These are phyloP conservation scores for Tipula confusa DNA, from an alignment of 2,888 invertebrate genomes.

Conservation along the genomic window DNA sequence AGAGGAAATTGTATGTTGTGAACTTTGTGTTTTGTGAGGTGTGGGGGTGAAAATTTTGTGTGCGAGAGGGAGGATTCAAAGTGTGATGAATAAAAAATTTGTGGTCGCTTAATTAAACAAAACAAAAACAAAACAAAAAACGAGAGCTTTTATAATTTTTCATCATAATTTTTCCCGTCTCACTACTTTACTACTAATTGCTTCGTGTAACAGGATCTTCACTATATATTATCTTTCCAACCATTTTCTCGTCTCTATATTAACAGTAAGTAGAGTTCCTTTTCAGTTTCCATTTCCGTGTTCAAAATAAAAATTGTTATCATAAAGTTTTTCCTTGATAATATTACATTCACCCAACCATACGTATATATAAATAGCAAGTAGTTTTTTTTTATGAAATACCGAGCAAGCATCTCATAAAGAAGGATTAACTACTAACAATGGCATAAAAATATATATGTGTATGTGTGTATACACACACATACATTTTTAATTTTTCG, in stretches of 20 bases:
- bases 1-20: not conserved
- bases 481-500: not conserved
- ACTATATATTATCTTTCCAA: constrained; percentile 17
- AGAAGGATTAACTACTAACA: constrained; percentile 1
- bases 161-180: not conserved
- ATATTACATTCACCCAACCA: not conserved
- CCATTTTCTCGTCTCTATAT: too few relatives aligned
- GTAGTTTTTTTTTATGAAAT: not conserved
- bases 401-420: not conserved
- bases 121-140: too few relatives aligned
- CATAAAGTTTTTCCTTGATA: not conserved
- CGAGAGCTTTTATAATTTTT: not conserved
- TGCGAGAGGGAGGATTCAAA: too few relatives aligned
- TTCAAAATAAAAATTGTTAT: not conserved
- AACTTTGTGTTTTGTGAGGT: not conserved
- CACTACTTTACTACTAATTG: not conserved
- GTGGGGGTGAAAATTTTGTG: not conserved
- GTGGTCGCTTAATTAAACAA: constrained; percentile 8
- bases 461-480: not conserved
- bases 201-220: constrained; percentile 25
- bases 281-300: not conserved
- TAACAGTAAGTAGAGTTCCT: constrained; percentile 4
- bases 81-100: not conserved
- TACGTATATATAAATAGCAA: not conserved
- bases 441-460: not conserved